These are phyloP conservation scores for Apotomis betuletana DNA, from an alignment of 2,888 invertebrate genomes.

Conservation along the genomic window DNA sequence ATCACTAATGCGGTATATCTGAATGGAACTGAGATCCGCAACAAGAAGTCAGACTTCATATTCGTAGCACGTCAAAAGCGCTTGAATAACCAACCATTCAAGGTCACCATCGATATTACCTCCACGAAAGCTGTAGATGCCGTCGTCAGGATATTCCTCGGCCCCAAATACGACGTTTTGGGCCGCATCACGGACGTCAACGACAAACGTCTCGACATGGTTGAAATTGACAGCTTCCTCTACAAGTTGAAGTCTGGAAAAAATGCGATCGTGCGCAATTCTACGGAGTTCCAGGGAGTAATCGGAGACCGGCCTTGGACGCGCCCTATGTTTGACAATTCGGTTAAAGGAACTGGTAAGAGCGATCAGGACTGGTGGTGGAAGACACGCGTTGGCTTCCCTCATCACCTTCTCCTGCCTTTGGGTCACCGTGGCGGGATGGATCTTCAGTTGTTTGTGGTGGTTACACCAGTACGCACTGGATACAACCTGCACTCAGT, in stretches of 20 bases:
- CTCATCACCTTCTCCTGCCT: slow-evolving; percentile 88
- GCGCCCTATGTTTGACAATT: slow-evolving; percentile 59
- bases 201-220: slow-evolving; percentile 74
- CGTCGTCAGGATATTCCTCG: slow-evolving; percentile 87
- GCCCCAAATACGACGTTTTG: slow-evolving; percentile 87
- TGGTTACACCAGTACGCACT: slow-evolving; percentile 82
- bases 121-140: slow-evolving; percentile 84
- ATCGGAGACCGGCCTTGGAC: slow-evolving; percentile 83
- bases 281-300: slow-evolving; percentile 86
- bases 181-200: slow-evolving; percentile 81
- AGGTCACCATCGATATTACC: slow-evolving; percentile 80
- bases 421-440: slow-evolving; percentile 86
- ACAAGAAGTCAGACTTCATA: slow-evolving; percentile 74
- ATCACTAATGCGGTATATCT: slow-evolving; percentile 85
- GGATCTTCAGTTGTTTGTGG: slow-evolving; percentile 85
- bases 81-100: slow-evolving; percentile 86
- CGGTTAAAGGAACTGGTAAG: slow-evolving; percentile 48
- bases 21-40: slow-evolving; percentile 74
- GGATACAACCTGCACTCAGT: slow-evolving; percentile 74
- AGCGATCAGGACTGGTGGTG: slow-evolving; percentile 82
- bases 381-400: slow-evolving; percentile 83
- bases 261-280: slow-evolving; percentile 87
- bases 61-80: slow-evolving; percentile 84
- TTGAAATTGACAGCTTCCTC: slow-evolving; percentile 81
- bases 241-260: slow-evolving; percentile 85